Percentiles rank a stretch among this genome's conserved stretches.
phyloP scores from a whole-genome alignment of 2,888 invertebrate species.

The Pollenia angustigena region DNA sequence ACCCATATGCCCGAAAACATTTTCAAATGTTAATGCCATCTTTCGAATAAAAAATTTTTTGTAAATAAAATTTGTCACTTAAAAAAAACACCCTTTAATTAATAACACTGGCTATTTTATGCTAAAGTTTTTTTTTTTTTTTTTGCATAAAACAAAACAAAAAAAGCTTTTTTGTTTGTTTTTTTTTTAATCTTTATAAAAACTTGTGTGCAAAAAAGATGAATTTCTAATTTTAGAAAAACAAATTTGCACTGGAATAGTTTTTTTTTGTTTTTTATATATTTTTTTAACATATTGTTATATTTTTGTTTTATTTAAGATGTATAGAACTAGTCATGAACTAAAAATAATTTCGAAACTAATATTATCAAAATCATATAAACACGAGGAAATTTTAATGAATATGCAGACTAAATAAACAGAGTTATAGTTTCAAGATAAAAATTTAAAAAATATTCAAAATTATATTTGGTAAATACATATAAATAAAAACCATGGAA shows the following conservation, averaged over 20 bases:
- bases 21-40: too few relatives aligned
- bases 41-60: too few relatives aligned
- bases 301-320: neutral
- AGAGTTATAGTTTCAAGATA: too few relatives aligned
- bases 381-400: neutral
- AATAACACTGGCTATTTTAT: neutral
- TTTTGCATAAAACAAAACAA: constrained; percentile 14
- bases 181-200: constrained; percentile 3
- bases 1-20: too few relatives aligned
- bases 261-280: constrained; percentile 3
- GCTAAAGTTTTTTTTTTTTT: neutral
- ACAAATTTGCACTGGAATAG: constrained; percentile 26
- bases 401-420: neutral
- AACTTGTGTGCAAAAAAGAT: constrained; percentile 24
- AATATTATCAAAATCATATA: neutral
- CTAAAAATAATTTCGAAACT: constrained; percentile 22
- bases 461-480: too few relatives aligned
- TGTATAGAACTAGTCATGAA: constrained; percentile 10
- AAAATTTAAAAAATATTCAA: too few relatives aligned
- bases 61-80: too few relatives aligned
- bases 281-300: neutral
- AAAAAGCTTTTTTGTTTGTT: neutral
- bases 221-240: constrained; percentile 27
- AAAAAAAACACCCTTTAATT: too few relatives aligned
- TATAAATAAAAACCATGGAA: neutral